These are phyloP conservation scores for Eupeodes latifasciatus DNA, from an alignment of 2,888 invertebrate species.

Conservation along the genomic window DNA sequence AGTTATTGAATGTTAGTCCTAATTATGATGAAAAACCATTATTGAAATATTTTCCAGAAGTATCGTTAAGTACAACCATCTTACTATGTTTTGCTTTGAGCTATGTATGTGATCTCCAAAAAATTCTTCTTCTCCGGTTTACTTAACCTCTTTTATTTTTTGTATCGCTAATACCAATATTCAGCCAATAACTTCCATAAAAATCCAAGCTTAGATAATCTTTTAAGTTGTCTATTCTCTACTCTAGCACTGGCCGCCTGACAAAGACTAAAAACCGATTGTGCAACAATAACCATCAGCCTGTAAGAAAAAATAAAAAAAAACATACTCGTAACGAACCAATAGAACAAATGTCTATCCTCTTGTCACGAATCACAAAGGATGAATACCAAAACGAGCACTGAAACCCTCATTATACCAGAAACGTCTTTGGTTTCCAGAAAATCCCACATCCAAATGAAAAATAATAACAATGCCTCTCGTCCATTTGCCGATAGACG, in stretches of 20 bases:
- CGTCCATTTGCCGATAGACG: conserved; percentile 55
- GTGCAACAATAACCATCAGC: conserved; percentile 54
- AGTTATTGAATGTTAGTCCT: no score
- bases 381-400: conserved; percentile 55
- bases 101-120: no score
- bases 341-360: conserved; percentile 66
- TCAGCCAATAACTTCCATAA: conserved; percentile 42
- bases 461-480: conserved; percentile 66
- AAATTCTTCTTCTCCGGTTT: neutral
- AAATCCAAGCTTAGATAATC: conserved; percentile 46
- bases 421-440: conserved; percentile 62
- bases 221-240: conserved; percentile 34
- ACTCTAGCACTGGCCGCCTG: conserved; percentile 35
- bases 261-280: conserved; percentile 19
- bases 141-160: neutral
- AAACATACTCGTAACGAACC: conserved; percentile 51
- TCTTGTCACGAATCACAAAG: conserved; percentile 70
- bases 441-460: conserved; percentile 73
- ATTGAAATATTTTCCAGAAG: no score
- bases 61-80: no score
- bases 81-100: no score
- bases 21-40: no score
- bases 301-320: neutral
- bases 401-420: conserved; percentile 62
- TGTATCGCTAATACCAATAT: neutral